phyloP scores from a whole-genome alignment of 2,797 vertebrate species.

The Gymnoscopelus microlampas region DNA sequence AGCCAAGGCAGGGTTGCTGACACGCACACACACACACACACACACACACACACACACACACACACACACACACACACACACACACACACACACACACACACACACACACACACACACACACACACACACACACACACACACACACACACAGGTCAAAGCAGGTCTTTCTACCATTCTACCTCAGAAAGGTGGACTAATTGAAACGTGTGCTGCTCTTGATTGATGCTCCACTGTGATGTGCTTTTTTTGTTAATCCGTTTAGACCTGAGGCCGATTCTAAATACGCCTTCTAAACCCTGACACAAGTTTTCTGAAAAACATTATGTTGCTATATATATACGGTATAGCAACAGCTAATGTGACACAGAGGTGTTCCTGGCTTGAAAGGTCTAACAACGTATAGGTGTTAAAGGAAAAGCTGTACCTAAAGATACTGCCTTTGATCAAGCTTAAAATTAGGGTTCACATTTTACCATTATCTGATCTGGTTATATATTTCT shows the following conservation, averaged over 20 bases:
- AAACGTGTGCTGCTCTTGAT: constrained; percentile 58
- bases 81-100: constrained; percentile 22
- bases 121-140: constrained; percentile 19
- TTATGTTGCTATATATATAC: no score
- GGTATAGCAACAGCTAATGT: no score
- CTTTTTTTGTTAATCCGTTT: constrained; percentile 12
- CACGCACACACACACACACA: constrained; percentile 52
- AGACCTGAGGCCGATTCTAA: no score
- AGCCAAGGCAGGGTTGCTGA: constrained; percentile 52
- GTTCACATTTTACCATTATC: constrained; percentile 8
- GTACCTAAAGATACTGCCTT: constrained; percentile 29
- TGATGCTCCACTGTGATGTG: constrained; percentile 38
- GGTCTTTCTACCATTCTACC: constrained; percentile 35
- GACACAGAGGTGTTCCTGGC: no score
- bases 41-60: constrained; percentile 31
- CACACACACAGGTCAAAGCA: constrained; percentile 51
- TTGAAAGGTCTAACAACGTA: no score
- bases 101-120: neutral
- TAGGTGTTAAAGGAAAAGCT: no score
- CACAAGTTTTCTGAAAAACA: no score
- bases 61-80: constrained; percentile 30
- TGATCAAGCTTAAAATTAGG: constrained; percentile 34
- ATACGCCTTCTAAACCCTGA: no score
- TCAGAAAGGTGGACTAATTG: constrained; percentile 60
- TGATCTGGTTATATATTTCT: no score